Evolutionary conservation across 2,113 vertebrate genomes (phyloP).

Genomic region (Chunga burmeisteri): DNA sequence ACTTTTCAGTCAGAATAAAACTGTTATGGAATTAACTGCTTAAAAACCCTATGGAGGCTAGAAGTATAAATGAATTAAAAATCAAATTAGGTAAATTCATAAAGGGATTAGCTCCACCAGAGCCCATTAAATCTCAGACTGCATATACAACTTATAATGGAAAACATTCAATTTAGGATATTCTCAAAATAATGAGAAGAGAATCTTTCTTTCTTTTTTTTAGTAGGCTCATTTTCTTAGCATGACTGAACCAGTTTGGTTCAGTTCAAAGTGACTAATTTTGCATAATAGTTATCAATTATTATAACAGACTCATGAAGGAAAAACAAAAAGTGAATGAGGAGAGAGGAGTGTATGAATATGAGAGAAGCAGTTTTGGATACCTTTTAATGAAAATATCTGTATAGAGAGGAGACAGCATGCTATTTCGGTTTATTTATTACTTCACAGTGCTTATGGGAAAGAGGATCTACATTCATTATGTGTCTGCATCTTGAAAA

Average conservation of each 20-base stretch:
- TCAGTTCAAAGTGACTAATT: neutral
- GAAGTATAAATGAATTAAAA: neutral
- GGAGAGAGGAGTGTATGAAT: neutral
- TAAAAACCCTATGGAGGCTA: neutral
- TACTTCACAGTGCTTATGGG: neutral
- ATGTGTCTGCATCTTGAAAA: neutral
- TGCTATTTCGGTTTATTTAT: neutral
- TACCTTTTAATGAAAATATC: neutral
- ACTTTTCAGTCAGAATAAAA: neutral
- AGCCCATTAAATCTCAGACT: neutral
- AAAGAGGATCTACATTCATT: neutral
- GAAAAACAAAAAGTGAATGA: neutral
- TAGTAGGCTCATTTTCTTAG: neutral
- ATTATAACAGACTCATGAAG: neutral
- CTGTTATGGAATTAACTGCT: neutral
- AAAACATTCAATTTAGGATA: neutral
- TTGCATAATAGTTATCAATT: neutral
- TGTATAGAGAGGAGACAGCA: neutral
- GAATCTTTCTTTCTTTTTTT: neutral
- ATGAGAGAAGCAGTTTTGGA: neutral
- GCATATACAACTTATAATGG: neutral
- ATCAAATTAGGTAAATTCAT: neutral
- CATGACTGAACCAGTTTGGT: neutral
- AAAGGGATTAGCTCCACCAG: neutral
- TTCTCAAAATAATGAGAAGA: neutral